phyloP scores from a whole-genome alignment of 2,113 vertebrate genomes.

The Rousettus leschenaultii region DNA sequence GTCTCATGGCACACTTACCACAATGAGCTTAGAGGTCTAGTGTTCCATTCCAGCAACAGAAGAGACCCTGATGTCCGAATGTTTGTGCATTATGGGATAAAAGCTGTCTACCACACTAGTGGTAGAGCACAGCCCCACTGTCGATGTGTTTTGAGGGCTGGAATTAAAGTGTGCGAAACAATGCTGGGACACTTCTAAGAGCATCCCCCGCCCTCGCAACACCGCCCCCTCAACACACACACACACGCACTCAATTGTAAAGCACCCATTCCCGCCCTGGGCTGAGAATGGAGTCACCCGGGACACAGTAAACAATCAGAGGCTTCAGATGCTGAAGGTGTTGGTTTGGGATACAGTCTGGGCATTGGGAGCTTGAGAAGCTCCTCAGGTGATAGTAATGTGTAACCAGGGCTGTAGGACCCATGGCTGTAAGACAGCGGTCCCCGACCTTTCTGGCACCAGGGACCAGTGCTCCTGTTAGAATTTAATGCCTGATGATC shows the following conservation, averaged over 20 bases:
- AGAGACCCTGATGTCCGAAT: not conserved
- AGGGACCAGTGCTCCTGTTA: no score
- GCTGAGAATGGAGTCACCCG: not conserved
- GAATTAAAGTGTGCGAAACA: not conserved
- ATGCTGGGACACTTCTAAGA: not conserved
- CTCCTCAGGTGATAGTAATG: not conserved
- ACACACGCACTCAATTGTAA: fast-evolving
- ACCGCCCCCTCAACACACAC: no score
- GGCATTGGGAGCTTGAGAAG: not conserved
- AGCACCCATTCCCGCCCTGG: not conserved
- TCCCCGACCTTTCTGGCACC: no score
- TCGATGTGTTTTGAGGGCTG: not conserved
- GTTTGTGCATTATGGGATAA: not conserved
- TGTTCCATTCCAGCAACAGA: not conserved
- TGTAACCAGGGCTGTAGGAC: not conserved
- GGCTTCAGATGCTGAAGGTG: not conserved
- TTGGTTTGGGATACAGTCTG: not conserved
- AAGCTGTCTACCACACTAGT: not conserved
- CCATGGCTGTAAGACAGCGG: not conserved
- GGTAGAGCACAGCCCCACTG: not conserved
- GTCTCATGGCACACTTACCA: not conserved
- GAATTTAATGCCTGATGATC: no score
- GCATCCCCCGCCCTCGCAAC: no score
- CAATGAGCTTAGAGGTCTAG: not conserved
- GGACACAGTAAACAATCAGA: not conserved